Evolutionary conservation across 2,888 invertebrate species (phyloP).

Genomic region (Xylota sylvarum): DNA sequence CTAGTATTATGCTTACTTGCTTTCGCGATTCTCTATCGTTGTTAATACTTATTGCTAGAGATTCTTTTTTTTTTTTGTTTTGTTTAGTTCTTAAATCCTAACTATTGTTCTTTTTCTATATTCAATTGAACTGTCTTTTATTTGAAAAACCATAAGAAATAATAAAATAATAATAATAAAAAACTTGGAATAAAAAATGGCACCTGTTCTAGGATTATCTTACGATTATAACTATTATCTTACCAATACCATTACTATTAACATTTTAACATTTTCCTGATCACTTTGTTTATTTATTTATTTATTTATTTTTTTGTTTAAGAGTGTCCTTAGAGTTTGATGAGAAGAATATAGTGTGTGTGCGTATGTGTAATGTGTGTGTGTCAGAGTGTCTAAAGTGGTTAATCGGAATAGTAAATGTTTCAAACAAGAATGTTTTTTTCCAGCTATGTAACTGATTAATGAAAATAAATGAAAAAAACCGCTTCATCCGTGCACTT

Average conservation of each 20-base stretch:
- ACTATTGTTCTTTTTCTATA: conserved; percentile 21
- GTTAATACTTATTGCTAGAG: conserved; percentile 60
- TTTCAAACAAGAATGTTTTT: too few species aligned
- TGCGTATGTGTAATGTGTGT: too few species aligned
- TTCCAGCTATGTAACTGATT: too few species aligned
- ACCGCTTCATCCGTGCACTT: too few species aligned
- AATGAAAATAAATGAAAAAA: too few species aligned
- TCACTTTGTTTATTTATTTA: not conserved
- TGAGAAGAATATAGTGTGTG: not conserved
- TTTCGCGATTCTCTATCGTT: conserved; percentile 43
- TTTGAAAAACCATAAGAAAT: conserved; percentile 20
- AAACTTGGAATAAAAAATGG: conserved; percentile 45
- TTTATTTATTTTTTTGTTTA: not conserved
- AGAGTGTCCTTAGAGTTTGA: conserved; percentile 29
- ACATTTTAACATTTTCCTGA: conserved; percentile 41
- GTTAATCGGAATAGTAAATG: too few species aligned
- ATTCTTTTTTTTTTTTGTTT: conserved; percentile 18
- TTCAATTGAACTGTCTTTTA: conserved; percentile 53
- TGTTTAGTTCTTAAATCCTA: conserved; percentile 32
- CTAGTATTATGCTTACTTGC: conserved; percentile 35
- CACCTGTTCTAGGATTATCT: conserved; percentile 61
- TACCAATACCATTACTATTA: conserved; percentile 41
- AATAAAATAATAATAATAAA: conserved; percentile 15
- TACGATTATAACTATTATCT: conserved; percentile 42
- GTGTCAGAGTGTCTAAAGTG: not conserved